Conservation (phyloP, 2,113 vertebrate genomes). For the Trogon surrucura region DNA sequence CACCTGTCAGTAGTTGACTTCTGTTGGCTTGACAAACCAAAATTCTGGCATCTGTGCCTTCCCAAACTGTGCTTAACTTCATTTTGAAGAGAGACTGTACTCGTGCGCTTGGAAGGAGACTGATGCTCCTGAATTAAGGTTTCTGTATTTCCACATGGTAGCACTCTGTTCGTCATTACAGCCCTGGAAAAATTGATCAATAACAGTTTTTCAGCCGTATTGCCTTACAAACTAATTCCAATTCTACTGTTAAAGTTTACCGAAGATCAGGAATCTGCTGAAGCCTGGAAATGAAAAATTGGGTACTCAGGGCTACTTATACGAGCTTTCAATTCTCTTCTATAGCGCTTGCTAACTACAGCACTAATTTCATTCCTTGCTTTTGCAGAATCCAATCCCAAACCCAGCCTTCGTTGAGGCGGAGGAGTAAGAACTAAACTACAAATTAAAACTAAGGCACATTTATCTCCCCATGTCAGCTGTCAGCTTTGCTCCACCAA, state of each 20-base stretch:
- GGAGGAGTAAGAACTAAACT: not conserved
- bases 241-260: not conserved
- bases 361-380: not conserved
- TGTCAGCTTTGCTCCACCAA: not conserved
- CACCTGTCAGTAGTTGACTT: not conserved
- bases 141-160: not conserved
- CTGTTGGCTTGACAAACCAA: not conserved
- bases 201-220: not conserved
- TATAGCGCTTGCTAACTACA: not conserved
- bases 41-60: not conserved
- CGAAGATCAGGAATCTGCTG: not conserved
- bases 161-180: not conserved
- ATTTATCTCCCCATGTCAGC: constrained; percentile 32
- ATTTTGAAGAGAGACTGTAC: not conserved
- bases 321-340: not conserved
- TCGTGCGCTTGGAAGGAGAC: not conserved
- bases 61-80: not conserved
- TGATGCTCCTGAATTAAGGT: not conserved
- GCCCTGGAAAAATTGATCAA: not conserved
- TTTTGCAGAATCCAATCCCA: not conserved
- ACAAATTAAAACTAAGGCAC: constrained; percentile 25
- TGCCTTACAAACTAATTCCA: not conserved
- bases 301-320: not conserved
- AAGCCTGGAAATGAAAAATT: constrained; percentile 1
- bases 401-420: not conserved